Evolutionary conservation across 2,888 invertebrate species (phyloP).

Genomic region (Incurvaria masculella): DNA sequence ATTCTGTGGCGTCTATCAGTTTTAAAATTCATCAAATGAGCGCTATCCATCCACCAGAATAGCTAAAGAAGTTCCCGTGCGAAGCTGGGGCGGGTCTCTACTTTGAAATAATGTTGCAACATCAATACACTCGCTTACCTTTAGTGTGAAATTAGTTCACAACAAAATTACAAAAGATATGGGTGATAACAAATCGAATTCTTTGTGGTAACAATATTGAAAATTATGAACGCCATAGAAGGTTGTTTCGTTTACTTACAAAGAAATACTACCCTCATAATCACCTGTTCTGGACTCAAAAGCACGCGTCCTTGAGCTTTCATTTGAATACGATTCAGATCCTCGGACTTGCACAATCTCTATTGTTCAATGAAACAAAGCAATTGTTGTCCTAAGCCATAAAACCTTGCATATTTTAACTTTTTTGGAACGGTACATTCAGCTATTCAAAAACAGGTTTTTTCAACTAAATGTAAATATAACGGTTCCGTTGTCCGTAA

Average conservation of each 20-base stretch:
- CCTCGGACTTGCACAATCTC: not conserved
- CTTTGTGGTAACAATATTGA: not conserved
- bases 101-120: too few species aligned
- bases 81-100: too few species aligned
- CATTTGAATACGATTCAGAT: not conserved
- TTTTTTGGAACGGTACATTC: not conserved
- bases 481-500: not conserved
- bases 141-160: too few species aligned
- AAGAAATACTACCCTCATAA: constrained; percentile 43
- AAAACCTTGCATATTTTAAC: not conserved
- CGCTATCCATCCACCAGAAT: too few species aligned
- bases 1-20: too few species aligned
- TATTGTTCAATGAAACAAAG: not conserved
- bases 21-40: too few species aligned
- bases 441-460: too few species aligned
- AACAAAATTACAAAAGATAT: too few species aligned
- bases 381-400: not conserved
- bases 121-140: too few species aligned
- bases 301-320: not conserved
- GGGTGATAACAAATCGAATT: not conserved
- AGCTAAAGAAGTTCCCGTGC: too few species aligned
- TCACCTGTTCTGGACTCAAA: constrained; percentile 30
- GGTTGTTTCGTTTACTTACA: not conserved
- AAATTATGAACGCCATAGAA: not conserved
- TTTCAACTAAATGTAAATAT: not conserved